Base-by-base conservation (phyloP, 64 coral and sea anemone species). In the Dendrophyllia cribrosa region DNA sequence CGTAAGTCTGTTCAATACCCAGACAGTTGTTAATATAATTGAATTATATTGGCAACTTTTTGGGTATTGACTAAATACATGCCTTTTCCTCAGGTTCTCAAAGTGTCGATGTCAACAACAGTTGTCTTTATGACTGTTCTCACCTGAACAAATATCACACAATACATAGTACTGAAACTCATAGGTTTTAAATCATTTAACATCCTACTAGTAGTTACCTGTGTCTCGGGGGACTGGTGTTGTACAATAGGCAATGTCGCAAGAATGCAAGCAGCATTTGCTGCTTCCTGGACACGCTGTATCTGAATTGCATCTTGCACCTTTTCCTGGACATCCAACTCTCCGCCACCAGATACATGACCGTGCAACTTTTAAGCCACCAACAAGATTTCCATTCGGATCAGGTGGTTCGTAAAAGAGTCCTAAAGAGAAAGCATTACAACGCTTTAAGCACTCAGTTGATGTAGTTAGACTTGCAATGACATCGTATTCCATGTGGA, bases 191-290 rank as follows among this genome's bases (percentile, higher is more conserved):
- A 19, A 69, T 13, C n/a, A 69, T 23, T 19, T 19, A 19, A 8
- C 19, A 22, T 9, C 66, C 9, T 69, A 9, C n/a, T 4, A 69
- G 34, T 5, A 69, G 5, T 84, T 66, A 84, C 80, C 80, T 67
- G 51, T 47, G 9, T 84, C 19, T 47, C 26, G 2, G 64, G 60
- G 44, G n/a, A n/a, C 16, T 22, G 19, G 6, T 24, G 20, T 2
- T 13, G 60, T 67, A 22, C 62, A 84, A 12, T 66, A 66, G 19
- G 61, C 72, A 50, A 75, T 47, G 9, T 65, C 80, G 67, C 80
- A 84, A 23, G 61, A 66, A 51, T 84, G 80, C 3, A 67, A 9
- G 46, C 80, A 84, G 63, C 80, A 84, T n/a, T 21, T 66, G 19
- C 80, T 67, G 15, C 22, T 2, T 68, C 80, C 80, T n/a, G 60